A percentile compares a stretch with the other conserved stretches of the same genome.
phyloP scores from a whole-genome alignment of 64 coral and sea anemone species.

The Montipora cactus region DNA sequence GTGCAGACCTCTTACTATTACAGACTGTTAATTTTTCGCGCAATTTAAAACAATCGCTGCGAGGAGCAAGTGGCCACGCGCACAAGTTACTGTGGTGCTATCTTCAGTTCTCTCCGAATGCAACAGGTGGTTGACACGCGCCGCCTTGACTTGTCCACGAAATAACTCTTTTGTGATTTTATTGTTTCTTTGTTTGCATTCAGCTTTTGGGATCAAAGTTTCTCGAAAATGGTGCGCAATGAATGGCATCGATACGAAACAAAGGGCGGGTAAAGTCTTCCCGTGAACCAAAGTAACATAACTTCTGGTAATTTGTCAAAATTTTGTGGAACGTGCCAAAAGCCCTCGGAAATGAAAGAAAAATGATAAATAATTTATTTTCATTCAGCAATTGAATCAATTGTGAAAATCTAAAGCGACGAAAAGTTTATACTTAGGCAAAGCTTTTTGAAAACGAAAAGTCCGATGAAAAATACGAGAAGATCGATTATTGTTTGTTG shows the following conservation, averaged over 20 bases:
- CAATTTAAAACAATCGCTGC: not conserved
- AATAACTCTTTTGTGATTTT: constrained; percentile 30
- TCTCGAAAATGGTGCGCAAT: not conserved
- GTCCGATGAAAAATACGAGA: not conserved
- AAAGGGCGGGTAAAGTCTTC: constrained; percentile 16
- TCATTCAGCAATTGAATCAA: constrained; percentile 43
- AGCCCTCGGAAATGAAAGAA: not conserved
- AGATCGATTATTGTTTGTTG: no score
- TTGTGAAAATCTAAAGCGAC: not conserved
- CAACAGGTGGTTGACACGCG: constrained; percentile 60
- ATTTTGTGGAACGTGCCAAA: not conserved
- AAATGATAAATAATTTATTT: constrained; percentile 47
- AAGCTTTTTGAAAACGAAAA: not conserved
- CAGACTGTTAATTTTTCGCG: no score
- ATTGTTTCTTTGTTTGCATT: constrained; percentile 53
- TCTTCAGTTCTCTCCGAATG: constrained; percentile 20
- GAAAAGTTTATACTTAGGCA: not conserved
- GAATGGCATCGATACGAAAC: constrained; percentile 3
- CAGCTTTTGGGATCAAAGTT: constrained; percentile 46
- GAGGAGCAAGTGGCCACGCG: not conserved
- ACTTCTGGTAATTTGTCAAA: constrained; percentile 13
- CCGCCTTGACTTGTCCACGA: not conserved
- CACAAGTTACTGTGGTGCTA: not conserved
- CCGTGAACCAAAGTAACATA: not conserved
- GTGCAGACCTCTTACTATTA: no score